Evolutionary conservation across 2,797 vertebrate species (phyloP).

Genomic region (Arnoldichthys spilopterus): DNA sequence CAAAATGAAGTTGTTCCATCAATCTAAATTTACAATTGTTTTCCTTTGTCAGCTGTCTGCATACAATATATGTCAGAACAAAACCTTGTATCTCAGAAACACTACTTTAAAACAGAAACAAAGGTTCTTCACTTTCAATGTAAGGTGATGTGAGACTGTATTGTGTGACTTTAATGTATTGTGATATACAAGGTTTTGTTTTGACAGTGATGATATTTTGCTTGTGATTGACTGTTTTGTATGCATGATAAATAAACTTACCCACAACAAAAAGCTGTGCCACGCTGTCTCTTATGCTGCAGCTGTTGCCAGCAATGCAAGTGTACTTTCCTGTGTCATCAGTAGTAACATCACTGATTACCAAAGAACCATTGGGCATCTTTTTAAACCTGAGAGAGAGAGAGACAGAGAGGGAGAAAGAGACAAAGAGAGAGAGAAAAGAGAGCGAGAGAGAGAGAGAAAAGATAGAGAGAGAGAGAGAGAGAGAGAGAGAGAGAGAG

Average conservation of each 20-base stretch:
- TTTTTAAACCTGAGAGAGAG: constrained; percentile 85
- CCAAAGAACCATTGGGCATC: constrained; percentile 91
- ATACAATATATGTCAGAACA: too few species aligned
- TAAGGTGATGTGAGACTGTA: too few species aligned
- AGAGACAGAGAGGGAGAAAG: background rate
- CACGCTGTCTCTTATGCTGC: constrained; percentile 89
- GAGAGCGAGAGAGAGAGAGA: background rate
- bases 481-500: too few species aligned
- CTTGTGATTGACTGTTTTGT: background rate
- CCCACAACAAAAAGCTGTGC: constrained; percentile 93
- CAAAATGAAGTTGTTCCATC: too few species aligned
- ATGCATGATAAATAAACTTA: constrained; percentile 70
- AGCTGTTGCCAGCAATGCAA: constrained; percentile 96
- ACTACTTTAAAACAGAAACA: too few species aligned
- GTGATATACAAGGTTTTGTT: too few species aligned
- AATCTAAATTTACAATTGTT: too few species aligned
- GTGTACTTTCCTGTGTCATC: constrained; percentile 94
- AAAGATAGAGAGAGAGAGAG: too few species aligned
- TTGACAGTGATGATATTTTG: background rate
- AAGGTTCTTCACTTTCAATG: too few species aligned
- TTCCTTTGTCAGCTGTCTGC: too few species aligned
- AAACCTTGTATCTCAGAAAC: too few species aligned
- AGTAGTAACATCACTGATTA: constrained; percentile 87
- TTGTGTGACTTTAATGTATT: too few species aligned
- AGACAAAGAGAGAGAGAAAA: background rate